Evolutionary conservation across 2,113 vertebrate species (phyloP), one percentile per base, ranked within the genome.

Genomic region (Gymnogyps californianus): DNA sequence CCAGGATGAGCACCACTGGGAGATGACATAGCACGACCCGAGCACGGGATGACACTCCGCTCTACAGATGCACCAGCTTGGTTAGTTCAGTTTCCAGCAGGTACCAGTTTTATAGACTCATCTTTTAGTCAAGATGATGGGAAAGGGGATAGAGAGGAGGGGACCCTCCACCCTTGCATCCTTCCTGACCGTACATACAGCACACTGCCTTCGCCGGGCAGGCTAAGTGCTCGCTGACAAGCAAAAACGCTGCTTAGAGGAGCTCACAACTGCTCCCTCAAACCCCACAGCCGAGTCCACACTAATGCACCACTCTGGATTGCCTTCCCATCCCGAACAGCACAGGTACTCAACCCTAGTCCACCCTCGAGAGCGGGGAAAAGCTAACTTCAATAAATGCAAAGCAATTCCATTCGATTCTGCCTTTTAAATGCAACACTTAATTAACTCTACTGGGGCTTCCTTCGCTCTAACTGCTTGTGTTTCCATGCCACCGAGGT

Each of bases 401-500:
- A 87, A 61, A 91, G 78, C 13, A 4, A 54, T 82, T 51, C 70
- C 57, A 29, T 75, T 89, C 1, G 0, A 76, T 72, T 52, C 42
- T 20, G 6, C 61, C 70, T 91, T 85, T 83, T 82, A 94, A 96
- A 87, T 24, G 49, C 58, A 79, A 29, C n/a, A 8, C 78, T 91
- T 95, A 93, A 95, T 96, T 96, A 94, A 93, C 92, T 83, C 84
- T 85, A 2, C 87, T 47, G 78, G 71, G 92, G 75, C 58, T 96
- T 52, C 92, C 47, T 69, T 65, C 0, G 0, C 75, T 83, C 31
- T 61, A 25, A 1, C 64, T 59, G 51, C 92, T 62, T 11, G 36
- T 51, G 92, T 95, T 94, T 95, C 86, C 93, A 88, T 65, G 90
- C 86, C 88, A 90, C 72, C 7, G 0, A 64, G 72, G 86, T 85